phyloP scores from a whole-genome alignment of 2,797 vertebrate species.

The Enteromius anoplus region DNA sequence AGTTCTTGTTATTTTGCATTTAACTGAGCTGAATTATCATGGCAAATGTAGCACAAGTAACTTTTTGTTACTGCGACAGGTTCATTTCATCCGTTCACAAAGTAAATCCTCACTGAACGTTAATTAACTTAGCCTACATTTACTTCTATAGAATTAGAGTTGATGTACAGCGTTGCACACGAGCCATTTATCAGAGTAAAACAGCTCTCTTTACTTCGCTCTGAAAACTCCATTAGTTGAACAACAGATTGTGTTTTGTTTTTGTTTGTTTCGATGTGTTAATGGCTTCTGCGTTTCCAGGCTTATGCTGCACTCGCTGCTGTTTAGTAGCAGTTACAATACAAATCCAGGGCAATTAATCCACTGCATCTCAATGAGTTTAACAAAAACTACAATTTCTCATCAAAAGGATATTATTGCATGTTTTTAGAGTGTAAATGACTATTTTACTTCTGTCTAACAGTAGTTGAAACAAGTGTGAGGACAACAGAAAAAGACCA shows the following conservation, averaged over 20 bases:
- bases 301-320: constrained; percentile 3
- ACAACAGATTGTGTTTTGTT: constrained; percentile 42
- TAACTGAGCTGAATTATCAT: not conserved
- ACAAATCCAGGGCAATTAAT: constrained; percentile 25
- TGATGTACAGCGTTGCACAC: constrained; percentile 9
- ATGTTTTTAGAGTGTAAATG: constrained; percentile 7
- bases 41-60: not conserved
- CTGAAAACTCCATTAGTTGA: constrained; percentile 39
- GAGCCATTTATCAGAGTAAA: constrained; percentile 30
- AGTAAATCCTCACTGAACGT: not conserved
- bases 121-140: constrained; percentile 27
- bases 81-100: not conserved
- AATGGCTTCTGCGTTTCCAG: constrained; percentile 22
- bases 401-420: constrained; percentile 15
- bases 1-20: not conserved
- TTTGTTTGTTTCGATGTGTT: constrained; percentile 30
- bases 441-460: not conserved
- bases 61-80: not conserved
- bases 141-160: constrained; percentile 8
- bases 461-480: not conserved
- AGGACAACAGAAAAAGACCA: not conserved
- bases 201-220: not conserved
- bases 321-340: constrained; percentile 24
- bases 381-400: constrained; percentile 8
- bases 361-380: not conserved